These are phyloP conservation scores for Probosciger aterrimus DNA, from an alignment of 2,113 vertebrate genomes.

Conservation along the genomic window DNA sequence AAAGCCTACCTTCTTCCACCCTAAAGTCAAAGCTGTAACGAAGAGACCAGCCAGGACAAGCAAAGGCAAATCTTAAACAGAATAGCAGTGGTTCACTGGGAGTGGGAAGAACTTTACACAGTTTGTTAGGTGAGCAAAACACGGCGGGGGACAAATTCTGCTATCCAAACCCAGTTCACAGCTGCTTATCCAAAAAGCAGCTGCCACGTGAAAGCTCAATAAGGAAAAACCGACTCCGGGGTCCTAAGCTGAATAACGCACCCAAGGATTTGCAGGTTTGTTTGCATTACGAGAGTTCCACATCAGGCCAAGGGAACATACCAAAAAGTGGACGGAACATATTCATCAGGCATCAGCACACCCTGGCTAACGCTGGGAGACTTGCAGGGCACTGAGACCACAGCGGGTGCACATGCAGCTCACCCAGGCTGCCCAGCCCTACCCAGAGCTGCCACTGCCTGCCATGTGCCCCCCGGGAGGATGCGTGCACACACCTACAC, in stretches of 20 bases:
- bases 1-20: neutral
- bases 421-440: neutral
- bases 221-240: neutral
- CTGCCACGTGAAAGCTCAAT: no score
- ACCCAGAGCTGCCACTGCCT: conserved; percentile 9
- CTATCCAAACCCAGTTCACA: neutral
- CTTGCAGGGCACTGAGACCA: neutral
- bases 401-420: neutral
- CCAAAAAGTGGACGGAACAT: neutral
- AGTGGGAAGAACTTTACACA: neutral
- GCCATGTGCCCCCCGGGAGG: neutral
- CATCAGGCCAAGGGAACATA: neutral
- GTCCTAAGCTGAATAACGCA: neutral
- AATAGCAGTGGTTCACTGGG: neutral
- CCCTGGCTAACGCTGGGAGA: neutral
- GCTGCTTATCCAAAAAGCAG: neutral
- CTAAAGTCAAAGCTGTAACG: neutral
- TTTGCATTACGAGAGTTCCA: neutral
- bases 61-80: neutral
- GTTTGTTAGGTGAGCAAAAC: neutral
- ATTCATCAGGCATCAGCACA: neutral
- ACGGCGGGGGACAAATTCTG: accelerated
- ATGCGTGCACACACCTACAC: neutral
- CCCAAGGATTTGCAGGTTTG: neutral
- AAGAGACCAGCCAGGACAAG: neutral